Evolutionary conservation across 2,113 vertebrate species (phyloP).

Genomic region (Phycodurus eques): DNA sequence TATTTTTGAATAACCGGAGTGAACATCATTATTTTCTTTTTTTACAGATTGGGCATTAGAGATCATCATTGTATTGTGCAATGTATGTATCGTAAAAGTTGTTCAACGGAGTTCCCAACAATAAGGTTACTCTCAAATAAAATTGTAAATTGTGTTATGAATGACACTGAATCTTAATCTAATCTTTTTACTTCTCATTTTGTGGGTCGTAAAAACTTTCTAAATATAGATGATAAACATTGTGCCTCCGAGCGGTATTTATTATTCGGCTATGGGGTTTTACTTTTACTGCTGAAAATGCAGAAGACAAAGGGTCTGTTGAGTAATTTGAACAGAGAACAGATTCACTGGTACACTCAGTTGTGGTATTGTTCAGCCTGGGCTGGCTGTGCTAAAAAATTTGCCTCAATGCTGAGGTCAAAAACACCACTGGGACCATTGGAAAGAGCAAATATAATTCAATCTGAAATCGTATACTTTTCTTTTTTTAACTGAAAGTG

Average conservation of each 20-base stretch:
- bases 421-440: conserved; percentile 13
- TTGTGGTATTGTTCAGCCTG: conserved; percentile 19
- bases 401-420: conserved; percentile 34
- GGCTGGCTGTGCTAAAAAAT: conserved; percentile 30
- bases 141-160: neutral
- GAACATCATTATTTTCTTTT: no score
- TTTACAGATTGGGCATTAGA: no score
- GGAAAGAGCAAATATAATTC: neutral
- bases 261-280: conserved; percentile 26
- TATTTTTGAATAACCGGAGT: no score
- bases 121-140: no score
- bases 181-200: neutral
- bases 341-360: conserved; percentile 30
- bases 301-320: conserved; percentile 49
- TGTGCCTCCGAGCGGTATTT: conserved; percentile 10
- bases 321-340: conserved; percentile 44
- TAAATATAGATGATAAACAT: neutral
- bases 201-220: neutral
- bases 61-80: no score
- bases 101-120: no score
- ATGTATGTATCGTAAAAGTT: no score
- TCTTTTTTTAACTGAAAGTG: neutral
- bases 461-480: neutral
- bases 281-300: conserved; percentile 11
- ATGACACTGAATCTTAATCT: neutral